Base-by-base conservation (phyloP, 1,140 invertebrate genomes). In the Penaeus chinensis region DNA sequence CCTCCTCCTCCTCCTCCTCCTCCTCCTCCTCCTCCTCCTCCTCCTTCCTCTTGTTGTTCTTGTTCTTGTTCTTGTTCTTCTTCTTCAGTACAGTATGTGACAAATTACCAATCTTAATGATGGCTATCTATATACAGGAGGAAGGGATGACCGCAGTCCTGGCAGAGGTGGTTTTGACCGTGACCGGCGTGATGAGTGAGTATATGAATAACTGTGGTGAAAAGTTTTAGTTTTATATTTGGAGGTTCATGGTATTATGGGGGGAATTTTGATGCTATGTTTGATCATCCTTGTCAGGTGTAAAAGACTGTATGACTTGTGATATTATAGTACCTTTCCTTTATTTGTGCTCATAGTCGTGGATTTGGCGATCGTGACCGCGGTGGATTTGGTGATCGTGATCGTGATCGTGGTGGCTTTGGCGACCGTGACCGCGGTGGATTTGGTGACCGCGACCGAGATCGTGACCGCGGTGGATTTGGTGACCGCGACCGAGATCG, bases 111-210 rank as follows among this genome's bases (percentile, higher is more conserved):
- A 24, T 37, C 24, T 37, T 78, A 11, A n/a, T 42, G 13, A 47
- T 24, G 13, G n/a, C 42, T 65, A 16, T 66, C n/a, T 13, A 65
- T 18, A 42, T 65, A 42, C 47, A 69, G 65, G 60, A 32, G 63
- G 65, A 76, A 32, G 83, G 32, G 83, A 77, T 77, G 83, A 84
- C 24, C 42, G 83, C n/a, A 84, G 83, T 62, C 83, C 83, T 32
- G 76, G n/a, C 37, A 24, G 85, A 32, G 81, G 85, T 2, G 85
- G 86, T 24, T 77, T 54, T 78, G 86, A 88, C 54, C 61, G 86
- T 20, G 86, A 88, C 65, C 76, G 86, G 11, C 66, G 79, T 61
- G 83, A 84, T 77, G 83, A 84, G 83, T 84, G 54, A 19, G 83
- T 20, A 22, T 22, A 19, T 82, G 37, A n/a, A 3, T 24, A 47